Evolutionary conservation across 2,888 invertebrate species (phyloP), one percentile per base, ranked within the genome.

Genomic region (Strigamia crassipes): DNA sequence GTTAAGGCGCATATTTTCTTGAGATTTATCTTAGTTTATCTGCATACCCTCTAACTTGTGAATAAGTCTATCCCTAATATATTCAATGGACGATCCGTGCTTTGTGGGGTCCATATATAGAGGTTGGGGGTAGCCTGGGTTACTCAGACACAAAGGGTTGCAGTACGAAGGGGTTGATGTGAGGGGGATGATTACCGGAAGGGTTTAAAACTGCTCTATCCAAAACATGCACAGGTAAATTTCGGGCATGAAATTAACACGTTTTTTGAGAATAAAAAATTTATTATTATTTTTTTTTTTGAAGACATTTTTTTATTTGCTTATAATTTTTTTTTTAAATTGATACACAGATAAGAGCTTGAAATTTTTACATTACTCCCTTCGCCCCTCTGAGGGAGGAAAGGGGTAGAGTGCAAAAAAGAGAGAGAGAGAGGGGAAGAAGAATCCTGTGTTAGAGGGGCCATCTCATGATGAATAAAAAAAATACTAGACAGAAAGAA

Each of bases 11-110:
- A 21, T 66, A 23, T 66, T 66, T 66, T 66, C 61, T 66, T 66
- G 61, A 23, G 23, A n/a, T 66, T 66, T 12, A 23, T 66, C 61
- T 66, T 66, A 23, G 21, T 21, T n/a, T 66, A 66, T 66, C 61
- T 66, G 6, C 46, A 46, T 66, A 66, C 61, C 61, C 61, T 66
- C 61, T 10, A 66, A 66, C 4, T 66, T 66, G n/a, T 12, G 23
- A 66, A 66, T 66, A 66, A 66, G 61, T 66, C 61, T 66, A 66
- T 66, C 61, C 61, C 61, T 66, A 66, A 66, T 66, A 66, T 66
- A 66, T 66, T 66, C 61, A 66, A 66, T 66, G 61, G 61, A 66
- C 61, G 61, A 66, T 66, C 61, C 61, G 21, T 66, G 61, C 61
- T 66, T 66, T 66, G 61, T 66, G 61, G 61, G 61, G 61, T 66